Conservation (phyloP, 2,113 vertebrate genomes). For the Pelecanus crispus region DNA sequence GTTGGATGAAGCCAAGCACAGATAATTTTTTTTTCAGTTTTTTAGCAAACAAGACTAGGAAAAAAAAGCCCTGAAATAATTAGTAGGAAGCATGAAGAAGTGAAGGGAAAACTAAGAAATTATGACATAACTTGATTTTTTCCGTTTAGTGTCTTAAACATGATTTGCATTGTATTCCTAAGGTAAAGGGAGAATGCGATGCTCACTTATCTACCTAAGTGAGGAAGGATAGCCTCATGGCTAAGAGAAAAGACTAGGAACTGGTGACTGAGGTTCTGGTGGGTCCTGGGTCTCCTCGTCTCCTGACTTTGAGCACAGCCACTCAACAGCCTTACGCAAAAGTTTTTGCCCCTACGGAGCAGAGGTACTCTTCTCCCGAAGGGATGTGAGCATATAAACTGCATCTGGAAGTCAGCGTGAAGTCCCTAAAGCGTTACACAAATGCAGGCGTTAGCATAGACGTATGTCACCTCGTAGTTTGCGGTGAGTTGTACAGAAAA, state of each 20-base stretch:
- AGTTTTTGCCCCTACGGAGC: background rate
- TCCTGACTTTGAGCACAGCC: background rate
- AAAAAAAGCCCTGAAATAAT: background rate
- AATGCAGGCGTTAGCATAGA: background rate
- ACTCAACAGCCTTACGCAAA: background rate
- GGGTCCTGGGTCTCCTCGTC: background rate
- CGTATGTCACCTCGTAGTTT: too few species aligned
- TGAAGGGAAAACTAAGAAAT: background rate
- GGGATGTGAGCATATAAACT: background rate
- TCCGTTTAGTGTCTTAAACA: background rate
- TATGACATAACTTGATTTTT: background rate
- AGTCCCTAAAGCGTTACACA: background rate
- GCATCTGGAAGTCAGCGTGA: background rate
- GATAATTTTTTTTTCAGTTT: background rate
- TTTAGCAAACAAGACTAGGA: background rate
- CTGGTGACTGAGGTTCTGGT: background rate
- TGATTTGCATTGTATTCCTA: background rate
- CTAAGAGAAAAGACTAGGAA: background rate
- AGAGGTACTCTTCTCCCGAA: background rate
- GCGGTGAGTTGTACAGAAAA: background rate
- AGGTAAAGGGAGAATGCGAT: background rate
- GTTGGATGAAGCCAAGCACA: background rate
- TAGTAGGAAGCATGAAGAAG: background rate
- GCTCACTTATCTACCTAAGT: rapidly evolving
- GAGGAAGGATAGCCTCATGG: background rate